These are phyloP conservation scores for Bos indicus DNA, from an alignment of 2,113 vertebrate species.

Conservation along the genomic window DNA sequence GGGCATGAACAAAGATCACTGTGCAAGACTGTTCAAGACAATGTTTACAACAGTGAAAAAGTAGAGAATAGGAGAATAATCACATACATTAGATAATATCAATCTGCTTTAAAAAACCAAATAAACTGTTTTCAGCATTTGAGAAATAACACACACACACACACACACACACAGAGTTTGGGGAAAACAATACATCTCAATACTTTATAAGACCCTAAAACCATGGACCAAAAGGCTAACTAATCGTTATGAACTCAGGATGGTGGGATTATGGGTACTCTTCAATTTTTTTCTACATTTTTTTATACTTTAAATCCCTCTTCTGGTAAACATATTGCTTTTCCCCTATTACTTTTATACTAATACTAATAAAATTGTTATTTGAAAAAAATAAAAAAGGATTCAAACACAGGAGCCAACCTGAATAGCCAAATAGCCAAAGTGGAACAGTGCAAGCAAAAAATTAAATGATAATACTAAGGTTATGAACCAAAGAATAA, in stretches of 20 bases:
- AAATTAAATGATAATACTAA: neutral
- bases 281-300: neutral
- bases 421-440: neutral
- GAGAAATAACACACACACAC: neutral
- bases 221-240: neutral
- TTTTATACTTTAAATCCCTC: neutral
- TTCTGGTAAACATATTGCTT: neutral
- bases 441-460: neutral
- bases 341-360: neutral
- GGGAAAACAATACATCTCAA: neutral
- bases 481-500: conserved; percentile 1
- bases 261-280: neutral
- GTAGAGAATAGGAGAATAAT: neutral
- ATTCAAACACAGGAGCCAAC: neutral
- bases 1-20: neutral
- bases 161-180: neutral
- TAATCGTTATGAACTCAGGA: neutral
- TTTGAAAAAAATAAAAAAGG: neutral
- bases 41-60: neutral
- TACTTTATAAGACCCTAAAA: neutral
- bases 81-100: neutral
- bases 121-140: neutral
- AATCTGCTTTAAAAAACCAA: neutral
- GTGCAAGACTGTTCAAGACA: neutral
- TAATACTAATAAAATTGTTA: neutral